Conservation (phyloP, 2,888 invertebrate genomes). For the Steinernema scapterisci region DNA sequence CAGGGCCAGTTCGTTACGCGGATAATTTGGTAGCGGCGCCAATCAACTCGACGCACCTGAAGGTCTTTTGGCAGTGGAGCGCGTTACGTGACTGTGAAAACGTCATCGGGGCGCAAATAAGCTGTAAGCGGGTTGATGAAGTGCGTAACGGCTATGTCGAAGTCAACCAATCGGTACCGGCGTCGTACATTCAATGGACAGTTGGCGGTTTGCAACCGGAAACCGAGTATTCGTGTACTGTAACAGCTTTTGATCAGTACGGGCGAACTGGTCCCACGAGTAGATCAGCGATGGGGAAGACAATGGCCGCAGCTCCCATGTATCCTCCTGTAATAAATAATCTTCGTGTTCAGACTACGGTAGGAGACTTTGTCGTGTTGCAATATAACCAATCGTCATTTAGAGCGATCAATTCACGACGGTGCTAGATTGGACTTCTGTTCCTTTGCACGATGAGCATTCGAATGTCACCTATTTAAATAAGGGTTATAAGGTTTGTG, state of each 20-base stretch:
- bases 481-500: slow-evolving; percentile 36
- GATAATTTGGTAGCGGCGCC: slow-evolving; percentile 45
- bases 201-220: slow-evolving; percentile 48
- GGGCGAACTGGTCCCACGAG: slow-evolving; percentile 42
- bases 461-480: slow-evolving; percentile 18
- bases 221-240: slow-evolving; percentile 51
- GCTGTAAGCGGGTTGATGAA: slow-evolving; percentile 33
- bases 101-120: slow-evolving; percentile 44
- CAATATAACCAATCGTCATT: not conserved
- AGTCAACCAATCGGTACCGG: slow-evolving; percentile 44
- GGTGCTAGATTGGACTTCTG: slow-evolving; percentile 55
- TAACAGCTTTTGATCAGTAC: slow-evolving; percentile 56
- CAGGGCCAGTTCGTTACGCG: slow-evolving; percentile 50
- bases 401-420: slow-evolving; percentile 47
- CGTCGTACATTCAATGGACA: slow-evolving; percentile 47
- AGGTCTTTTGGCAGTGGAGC: slow-evolving; percentile 58
- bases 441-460: slow-evolving; percentile 40
- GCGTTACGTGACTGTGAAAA: slow-evolving; percentile 49
- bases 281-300: slow-evolving; percentile 38
- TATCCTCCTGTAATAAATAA: slow-evolving; percentile 47
- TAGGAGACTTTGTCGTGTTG: slow-evolving; percentile 30
- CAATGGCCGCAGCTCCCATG: slow-evolving; percentile 53
- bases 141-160: not conserved
- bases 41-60: slow-evolving; percentile 58
- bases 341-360: slow-evolving; percentile 49